Evolutionary conservation across 2,888 invertebrate genomes (phyloP), one percentile per base, ranked within the genome.

Genomic region (Ectemnius cavifrons): DNA sequence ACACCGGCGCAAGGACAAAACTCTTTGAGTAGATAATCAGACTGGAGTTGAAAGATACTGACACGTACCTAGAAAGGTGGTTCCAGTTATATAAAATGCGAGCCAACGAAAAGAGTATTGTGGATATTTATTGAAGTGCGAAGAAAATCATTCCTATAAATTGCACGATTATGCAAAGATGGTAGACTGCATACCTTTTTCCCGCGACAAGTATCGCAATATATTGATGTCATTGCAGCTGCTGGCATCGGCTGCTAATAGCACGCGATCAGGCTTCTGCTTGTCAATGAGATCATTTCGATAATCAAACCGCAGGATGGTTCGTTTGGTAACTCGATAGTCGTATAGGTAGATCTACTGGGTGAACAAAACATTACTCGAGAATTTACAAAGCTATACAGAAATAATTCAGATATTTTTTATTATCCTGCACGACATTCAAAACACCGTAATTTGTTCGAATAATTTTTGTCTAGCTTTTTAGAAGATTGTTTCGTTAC

Each of bases 251-350:
- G 13, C 49, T n/a, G 65, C 37, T 37, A 70, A 62, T 16, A 63
- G 27, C 64, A 69, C 70, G 70, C 58, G 52, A 69, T 61, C n/a
- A 27, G 13, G 37, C n/a, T 6, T 23, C 52, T 47, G 56, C 45
- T 13, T 70, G 62, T 74, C 67, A 63, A 70, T 46, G 37, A 70
- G 75, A 82, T 82, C 78, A 60, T 60, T 52, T 57, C 58, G 72
- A 73, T 68, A 71, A 74, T 81, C 73, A 63, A 18, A 59, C 70
- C 71, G 74, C 11, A 46, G 18, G 72, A 14, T 81, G 74, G 77
- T 77, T 68, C 70, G 67, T 59, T 67, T 67, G 68, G 58, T 66
- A 81, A 74, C 60, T 63, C 77, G 70, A 81, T 77, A 73, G 76
- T n/a, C 47, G 63, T 66, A 5, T 57, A 28, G 45, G n/a, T 56